Base-by-base conservation (phyloP, 2,888 invertebrate species). In the Phengaris alcon region DNA sequence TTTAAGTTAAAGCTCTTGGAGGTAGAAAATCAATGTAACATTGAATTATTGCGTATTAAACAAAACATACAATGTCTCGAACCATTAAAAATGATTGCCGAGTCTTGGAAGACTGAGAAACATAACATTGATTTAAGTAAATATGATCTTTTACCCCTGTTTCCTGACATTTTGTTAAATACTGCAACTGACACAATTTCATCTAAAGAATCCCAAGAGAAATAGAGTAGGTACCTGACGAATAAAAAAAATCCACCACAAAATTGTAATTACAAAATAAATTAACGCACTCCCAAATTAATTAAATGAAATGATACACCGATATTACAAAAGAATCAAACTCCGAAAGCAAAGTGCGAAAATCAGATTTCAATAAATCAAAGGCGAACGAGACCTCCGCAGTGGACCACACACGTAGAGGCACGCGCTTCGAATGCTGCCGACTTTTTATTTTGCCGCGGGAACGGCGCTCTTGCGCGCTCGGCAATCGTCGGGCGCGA, bases 351-450 rank as follows among this genome's bases (percentile, higher is more conserved):
- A 84, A 84, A 84, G 90, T 89, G 91, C 87, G 89, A 92, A 91
- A 88, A 88, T 88, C 84, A 78, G 87, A 87, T 88, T 89, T 85
- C 87, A 88, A 91, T 91, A 90, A 90, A 92, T 92, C 90, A 92
- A 88, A 84, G 82, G 80, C 80, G 85, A 86, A 81, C 85, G 88
- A 89, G 94, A 93, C 94, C 94, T 93, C 93, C 94, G 80, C 77
- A 89, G 93, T 87, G 90, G 95, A 95, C 95, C 95, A 95, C 96
- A 95, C 95, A 95, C 94, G 93, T 94, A 87, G 95, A 94, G 95
- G 95, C 95, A 96, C 96, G 95, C 95, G 96, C 95, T 95, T 92
- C 93, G 93, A 95, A 94, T 95, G 93, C 90, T 88, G 94, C 93
- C 84, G 86, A 86, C 89, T 90, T 91, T 91, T 93, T 91, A 84